A percentile compares a stretch with the other conserved stretches of the same genome.
These are phyloP conservation scores for Manduca sexta DNA, from an alignment of 1,140 invertebrate genomes.

Conservation along the genomic window DNA sequence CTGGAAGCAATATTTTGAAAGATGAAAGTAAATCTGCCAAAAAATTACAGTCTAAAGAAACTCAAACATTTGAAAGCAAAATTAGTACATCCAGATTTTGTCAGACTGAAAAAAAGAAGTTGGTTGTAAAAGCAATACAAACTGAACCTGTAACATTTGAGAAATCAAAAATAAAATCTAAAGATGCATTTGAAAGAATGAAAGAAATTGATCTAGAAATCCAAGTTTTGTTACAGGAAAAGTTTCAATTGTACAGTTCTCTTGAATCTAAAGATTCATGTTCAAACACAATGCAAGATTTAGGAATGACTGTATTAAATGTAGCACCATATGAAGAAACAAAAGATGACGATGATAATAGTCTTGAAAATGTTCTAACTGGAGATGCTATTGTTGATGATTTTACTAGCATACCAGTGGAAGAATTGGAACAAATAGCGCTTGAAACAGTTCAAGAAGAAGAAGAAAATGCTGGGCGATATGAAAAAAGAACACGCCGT, in stretches of 20 bases:
- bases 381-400: constrained; percentile 50
- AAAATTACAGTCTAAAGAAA: constrained; percentile 37
- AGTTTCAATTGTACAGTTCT: constrained; percentile 65
- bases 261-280: constrained; percentile 45
- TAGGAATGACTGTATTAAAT: constrained; percentile 60
- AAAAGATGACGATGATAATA: constrained; percentile 17
- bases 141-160: constrained; percentile 26
- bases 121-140: constrained; percentile 30
- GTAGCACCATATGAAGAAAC: constrained; percentile 28
- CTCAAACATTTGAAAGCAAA: constrained; percentile 37
- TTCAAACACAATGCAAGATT: constrained; percentile 32
- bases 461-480: constrained; percentile 14
- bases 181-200: constrained; percentile 59
- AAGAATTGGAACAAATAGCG: constrained; percentile 58
- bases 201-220: constrained; percentile 71
- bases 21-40: constrained; percentile 31
- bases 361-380: constrained; percentile 10
- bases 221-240: constrained; percentile 65
- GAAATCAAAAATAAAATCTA: constrained; percentile 22
- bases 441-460: constrained; percentile 36
- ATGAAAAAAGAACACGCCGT: constrained; percentile 21
- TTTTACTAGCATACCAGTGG: constrained; percentile 53
- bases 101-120: constrained; percentile 40
- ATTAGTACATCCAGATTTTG: constrained; percentile 26
- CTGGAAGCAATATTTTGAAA: background rate